Conservation (phyloP, 2,888 invertebrate species). For the Ochropleura plecta region DNA sequence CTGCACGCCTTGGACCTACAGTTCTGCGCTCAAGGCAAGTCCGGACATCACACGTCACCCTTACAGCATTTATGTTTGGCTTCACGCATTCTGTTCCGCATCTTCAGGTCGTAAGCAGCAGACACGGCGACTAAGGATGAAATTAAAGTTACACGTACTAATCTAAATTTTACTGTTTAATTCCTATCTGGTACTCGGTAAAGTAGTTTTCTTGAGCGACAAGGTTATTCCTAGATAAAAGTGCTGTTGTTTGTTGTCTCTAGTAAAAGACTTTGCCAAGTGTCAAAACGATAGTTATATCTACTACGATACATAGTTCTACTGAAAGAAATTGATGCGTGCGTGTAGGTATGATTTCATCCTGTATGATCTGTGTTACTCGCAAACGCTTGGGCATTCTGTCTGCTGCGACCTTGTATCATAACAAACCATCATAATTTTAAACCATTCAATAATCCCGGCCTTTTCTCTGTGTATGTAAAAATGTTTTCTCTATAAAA, state of each 20-base stretch:
- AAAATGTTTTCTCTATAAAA: constrained; percentile 25
- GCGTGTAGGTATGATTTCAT: constrained; percentile 7
- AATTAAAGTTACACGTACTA: neutral
- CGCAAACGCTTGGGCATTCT: neutral
- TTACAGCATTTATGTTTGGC: constrained; percentile 52
- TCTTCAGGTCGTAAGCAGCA: constrained; percentile 27
- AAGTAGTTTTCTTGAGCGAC: neutral
- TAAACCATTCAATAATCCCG: constrained; percentile 24
- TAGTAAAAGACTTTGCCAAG: neutral
- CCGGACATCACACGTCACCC: constrained; percentile 38
- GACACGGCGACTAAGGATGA: constrained; percentile 1
- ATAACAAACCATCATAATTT: constrained; percentile 25
- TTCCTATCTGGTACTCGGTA: neutral
- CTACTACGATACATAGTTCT: neutral
- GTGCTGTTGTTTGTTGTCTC: neutral
- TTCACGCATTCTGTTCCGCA: constrained; percentile 46
- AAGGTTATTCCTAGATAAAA: neutral
- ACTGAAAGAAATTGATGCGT: neutral
- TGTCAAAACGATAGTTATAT: neutral
- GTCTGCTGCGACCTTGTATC: constrained; percentile 1
- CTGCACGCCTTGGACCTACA: constrained; percentile 88
- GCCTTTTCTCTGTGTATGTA: constrained; percentile 26
- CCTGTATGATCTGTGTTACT: neutral
- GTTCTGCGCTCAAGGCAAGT: constrained; percentile 89
- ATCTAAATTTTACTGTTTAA: constrained; percentile 4